Conservation (phyloP, 2,888 invertebrate species). For the Bembecia ichneumoniformis region DNA sequence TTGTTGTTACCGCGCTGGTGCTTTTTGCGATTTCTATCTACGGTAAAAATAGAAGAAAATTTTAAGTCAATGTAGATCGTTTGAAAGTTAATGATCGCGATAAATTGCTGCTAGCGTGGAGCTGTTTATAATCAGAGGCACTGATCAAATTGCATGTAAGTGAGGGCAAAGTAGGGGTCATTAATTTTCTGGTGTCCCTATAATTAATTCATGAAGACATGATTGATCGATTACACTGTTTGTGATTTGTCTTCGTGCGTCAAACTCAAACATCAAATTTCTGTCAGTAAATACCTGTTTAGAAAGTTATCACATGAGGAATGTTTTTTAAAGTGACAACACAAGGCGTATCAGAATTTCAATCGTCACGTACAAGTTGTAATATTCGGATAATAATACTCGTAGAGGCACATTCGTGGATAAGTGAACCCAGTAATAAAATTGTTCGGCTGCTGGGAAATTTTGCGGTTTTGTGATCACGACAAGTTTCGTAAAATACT, state of each 20-base stretch:
- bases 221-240: background rate
- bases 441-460: slow-evolving; percentile 40
- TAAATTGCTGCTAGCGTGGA: background rate
- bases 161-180: background rate
- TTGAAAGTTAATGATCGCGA: background rate
- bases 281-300: slow-evolving; percentile 6
- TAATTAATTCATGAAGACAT: background rate
- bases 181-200: background rate
- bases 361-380: slow-evolving; percentile 31
- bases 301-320: slow-evolving; percentile 10
- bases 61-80: slow-evolving; percentile 12
- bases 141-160: background rate
- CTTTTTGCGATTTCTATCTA: slow-evolving; percentile 4
- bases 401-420: slow-evolving; percentile 22
- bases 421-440: slow-evolving; percentile 37
- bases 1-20: slow-evolving; percentile 9
- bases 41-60: slow-evolving; percentile 27
- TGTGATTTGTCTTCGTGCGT: background rate
- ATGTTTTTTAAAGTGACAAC: slow-evolving; percentile 17
- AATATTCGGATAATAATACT: slow-evolving; percentile 24
- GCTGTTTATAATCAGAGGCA: background rate
- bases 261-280: background rate
- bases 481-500: slow-evolving; percentile 55
- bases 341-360: slow-evolving; percentile 9
- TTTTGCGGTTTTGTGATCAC: slow-evolving; percentile 56